Evolutionary conservation across 2,113 vertebrate genomes (phyloP), one percentile per base, ranked within the genome.

Genomic region (Gallinago undulata): DNA sequence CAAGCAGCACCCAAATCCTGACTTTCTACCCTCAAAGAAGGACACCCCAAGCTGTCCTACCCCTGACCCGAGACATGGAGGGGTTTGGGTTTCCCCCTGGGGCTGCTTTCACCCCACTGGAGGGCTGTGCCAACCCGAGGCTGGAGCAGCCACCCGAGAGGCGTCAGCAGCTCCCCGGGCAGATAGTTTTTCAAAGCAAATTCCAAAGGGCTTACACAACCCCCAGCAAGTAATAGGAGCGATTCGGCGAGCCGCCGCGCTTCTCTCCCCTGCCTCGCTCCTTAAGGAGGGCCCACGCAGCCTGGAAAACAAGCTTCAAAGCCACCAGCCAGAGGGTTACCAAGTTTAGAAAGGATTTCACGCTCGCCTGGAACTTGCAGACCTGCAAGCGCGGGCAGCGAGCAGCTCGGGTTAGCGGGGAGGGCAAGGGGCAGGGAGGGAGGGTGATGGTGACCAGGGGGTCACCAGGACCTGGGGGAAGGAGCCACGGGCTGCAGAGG

Each of bases 111-210:
- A 30, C 67, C 72, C 79, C 66, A 9, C 43, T 6, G 28, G 14
- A 41, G 28, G 9, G 56, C 45, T 45, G 45, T 59, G 70, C 48
- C 66, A 76, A 59, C 41, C 45, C 7, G 1, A 35, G 62, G 21
- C 25, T 41, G 43, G 16, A 85, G 84, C 87, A 72, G 55, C 22
- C n/a, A n/a, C 25, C 70, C 19, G 74, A 57, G 47, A 69, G 83
- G 74, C 6, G 7, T 80, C 92, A 94, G 88, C 90, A 84, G 62
- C 89, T 87, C 91, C 91, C 37, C 6, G 11, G 22, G 41, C 83
- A 87, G 96, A 97, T 96, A 86, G 89, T 39, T 94, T 96, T 97
- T 96, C 97, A 94, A 93, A 96, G 97, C 91, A 70, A 76, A 97
- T 97, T 97, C 97, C 96, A 89, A 94, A 90, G 74, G 79, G 95